Evolutionary conservation across 1,140 invertebrate species (phyloP).

Genomic region (Euglossa dilemma): DNA sequence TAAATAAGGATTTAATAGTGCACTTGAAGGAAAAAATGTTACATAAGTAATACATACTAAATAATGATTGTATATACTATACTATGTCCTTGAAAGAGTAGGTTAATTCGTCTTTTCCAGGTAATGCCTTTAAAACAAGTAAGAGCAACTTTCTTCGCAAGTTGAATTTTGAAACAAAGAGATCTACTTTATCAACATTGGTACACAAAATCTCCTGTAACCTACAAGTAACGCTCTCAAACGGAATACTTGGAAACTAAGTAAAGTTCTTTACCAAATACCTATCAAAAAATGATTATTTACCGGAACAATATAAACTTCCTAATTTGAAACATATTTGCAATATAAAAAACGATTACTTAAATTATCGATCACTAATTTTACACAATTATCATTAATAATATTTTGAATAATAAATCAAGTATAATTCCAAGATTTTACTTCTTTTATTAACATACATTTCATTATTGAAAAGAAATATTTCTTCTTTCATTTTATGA

Average conservation of each 20-base stretch:
- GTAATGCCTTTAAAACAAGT: background rate
- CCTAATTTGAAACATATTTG: background rate
- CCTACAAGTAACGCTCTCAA: conserved; percentile 26
- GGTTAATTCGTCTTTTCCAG: background rate
- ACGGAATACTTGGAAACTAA: conserved; percentile 24
- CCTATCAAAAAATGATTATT: conserved; percentile 20
- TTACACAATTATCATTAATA: background rate
- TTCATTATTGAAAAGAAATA: background rate
- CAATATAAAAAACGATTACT: background rate
- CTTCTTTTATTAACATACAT: background rate
- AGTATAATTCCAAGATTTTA: too few relatives aligned
- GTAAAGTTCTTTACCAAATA: background rate
- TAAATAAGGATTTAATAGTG: background rate
- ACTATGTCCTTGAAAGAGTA: background rate
- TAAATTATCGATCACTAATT: background rate
- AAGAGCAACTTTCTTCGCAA: background rate
- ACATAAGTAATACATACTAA: background rate
- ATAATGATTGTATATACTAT: background rate
- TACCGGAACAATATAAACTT: background rate
- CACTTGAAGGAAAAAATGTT: background rate
- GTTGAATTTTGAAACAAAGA: background rate
- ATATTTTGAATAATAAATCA: too few relatives aligned
- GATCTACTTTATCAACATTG: conserved; percentile 30
- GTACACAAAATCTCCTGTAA: background rate
- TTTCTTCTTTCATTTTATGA: too few relatives aligned